A percentile compares a stretch with the other conserved stretches of the same genome.
Evolutionary conservation across 30 jellyfish, hydroid and myxozoan species (phyloP).

Genomic region (Rhopilema esculentum): DNA sequence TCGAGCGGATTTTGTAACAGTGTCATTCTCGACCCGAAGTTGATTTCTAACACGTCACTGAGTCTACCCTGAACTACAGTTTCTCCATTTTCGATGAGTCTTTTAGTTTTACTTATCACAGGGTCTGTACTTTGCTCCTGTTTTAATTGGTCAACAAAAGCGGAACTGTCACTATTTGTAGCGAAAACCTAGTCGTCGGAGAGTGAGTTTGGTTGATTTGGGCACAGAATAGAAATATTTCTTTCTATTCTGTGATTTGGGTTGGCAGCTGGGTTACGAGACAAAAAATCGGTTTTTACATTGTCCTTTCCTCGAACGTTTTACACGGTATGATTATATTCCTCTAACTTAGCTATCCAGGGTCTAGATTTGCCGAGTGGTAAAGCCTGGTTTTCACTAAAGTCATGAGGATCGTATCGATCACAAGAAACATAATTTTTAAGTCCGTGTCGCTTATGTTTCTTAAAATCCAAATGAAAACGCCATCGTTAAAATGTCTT

Average conservation of each 20-base stretch:
- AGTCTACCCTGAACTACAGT: constrained; percentile 32
- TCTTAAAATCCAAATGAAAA: no score
- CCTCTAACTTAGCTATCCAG: no score
- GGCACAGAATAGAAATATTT: no score
- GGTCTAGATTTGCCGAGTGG: no score
- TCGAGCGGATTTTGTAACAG: constrained; percentile 38
- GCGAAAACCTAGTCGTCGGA: constrained; percentile 40
- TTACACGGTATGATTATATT: no score
- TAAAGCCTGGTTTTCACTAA: no score
- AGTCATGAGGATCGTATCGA: no score
- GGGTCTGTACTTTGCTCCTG: constrained; percentile 52
- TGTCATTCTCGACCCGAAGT: no score
- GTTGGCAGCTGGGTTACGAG: constrained; percentile 57
- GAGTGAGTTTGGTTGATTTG: constrained; percentile 45
- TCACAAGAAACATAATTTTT: no score
- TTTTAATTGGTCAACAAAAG: constrained; percentile 15
- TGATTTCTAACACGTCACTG: constrained; percentile 44
- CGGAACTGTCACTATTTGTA: background rate
- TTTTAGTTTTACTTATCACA: constrained; percentile 19
- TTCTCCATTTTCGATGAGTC: constrained; percentile 24
- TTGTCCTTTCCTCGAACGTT: constrained; percentile 46
- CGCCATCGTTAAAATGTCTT: no score
- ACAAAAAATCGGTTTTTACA: constrained; percentile 40
- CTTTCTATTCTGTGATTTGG: no score
- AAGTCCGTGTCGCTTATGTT: no score